Evolutionary conservation across 1,140 invertebrate genomes (phyloP).

Genomic region (Halyomorpha halys): DNA sequence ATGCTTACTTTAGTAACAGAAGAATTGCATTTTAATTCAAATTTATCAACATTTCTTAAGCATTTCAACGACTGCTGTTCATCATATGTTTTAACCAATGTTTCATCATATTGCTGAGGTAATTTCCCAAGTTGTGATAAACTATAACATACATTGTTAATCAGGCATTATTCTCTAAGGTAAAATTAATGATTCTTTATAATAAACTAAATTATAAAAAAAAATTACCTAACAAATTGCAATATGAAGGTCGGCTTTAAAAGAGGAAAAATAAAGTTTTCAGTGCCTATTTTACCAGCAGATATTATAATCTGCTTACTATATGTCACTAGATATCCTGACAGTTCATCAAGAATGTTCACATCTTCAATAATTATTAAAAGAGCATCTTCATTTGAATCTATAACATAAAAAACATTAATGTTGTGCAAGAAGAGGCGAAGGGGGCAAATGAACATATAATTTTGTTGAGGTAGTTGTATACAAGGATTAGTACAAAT

Average conservation of each 20-base stretch:
- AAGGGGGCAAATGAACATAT: too few species aligned
- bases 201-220: background rate
- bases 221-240: background rate
- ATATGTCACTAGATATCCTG: background rate
- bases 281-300: background rate
- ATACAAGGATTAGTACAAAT: too few species aligned
- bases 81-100: background rate
- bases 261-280: background rate
- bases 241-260: background rate
- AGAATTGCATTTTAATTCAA: background rate
- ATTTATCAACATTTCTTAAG: background rate
- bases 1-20: background rate
- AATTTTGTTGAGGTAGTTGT: too few species aligned
- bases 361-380: background rate
- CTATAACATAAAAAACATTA: background rate
- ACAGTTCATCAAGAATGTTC: background rate
- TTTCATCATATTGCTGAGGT: background rate
- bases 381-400: background rate
- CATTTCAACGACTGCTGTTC: background rate
- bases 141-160: background rate
- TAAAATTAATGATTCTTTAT: background rate
- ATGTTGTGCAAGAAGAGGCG: too few species aligned
- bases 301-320: conserved; percentile 2
- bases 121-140: background rate
- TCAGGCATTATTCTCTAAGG: background rate